Evolutionary conservation across 2,113 vertebrate species (phyloP).

Genomic region (Trochalopteron elliotii): DNA sequence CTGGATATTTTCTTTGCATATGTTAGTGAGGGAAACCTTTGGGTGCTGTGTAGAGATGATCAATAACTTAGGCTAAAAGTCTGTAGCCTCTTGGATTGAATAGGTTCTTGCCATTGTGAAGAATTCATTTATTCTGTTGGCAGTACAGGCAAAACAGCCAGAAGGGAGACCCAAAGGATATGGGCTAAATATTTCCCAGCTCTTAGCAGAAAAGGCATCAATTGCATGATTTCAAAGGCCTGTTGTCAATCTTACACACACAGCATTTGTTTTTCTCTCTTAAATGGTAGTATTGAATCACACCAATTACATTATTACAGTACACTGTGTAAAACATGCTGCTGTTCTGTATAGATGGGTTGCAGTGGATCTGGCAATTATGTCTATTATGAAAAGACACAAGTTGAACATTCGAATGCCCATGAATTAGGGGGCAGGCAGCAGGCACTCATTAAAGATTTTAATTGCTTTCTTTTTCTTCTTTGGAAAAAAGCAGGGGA

Average conservation of each 20-base stretch:
- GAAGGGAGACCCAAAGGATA: neutral
- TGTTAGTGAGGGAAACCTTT: neutral
- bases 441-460: slow-evolving; percentile 46
- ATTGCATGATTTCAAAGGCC: slow-evolving; percentile 16
- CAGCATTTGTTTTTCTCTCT: slow-evolving; percentile 51
- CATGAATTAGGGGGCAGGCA: slow-evolving; percentile 27
- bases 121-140: neutral
- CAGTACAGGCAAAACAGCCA: neutral
- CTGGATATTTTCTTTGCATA: neutral
- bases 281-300: slow-evolving; percentile 58
- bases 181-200: neutral
- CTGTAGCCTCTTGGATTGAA: neutral
- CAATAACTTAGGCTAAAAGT: neutral
- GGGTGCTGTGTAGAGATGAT: neutral
- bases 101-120: neutral
- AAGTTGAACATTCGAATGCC: slow-evolving; percentile 12
- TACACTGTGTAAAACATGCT: slow-evolving; percentile 54
- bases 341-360: slow-evolving; percentile 4
- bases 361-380: slow-evolving; percentile 49
- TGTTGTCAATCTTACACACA: slow-evolving; percentile 22
- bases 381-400: slow-evolving; percentile 37
- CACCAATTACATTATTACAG: slow-evolving; percentile 60
- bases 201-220: neutral
- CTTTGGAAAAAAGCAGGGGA: slow-evolving; percentile 15
- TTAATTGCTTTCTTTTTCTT: slow-evolving; percentile 50